Conservation (phyloP, 1,140 invertebrate species). For the Sarcophaga peregrina region DNA sequence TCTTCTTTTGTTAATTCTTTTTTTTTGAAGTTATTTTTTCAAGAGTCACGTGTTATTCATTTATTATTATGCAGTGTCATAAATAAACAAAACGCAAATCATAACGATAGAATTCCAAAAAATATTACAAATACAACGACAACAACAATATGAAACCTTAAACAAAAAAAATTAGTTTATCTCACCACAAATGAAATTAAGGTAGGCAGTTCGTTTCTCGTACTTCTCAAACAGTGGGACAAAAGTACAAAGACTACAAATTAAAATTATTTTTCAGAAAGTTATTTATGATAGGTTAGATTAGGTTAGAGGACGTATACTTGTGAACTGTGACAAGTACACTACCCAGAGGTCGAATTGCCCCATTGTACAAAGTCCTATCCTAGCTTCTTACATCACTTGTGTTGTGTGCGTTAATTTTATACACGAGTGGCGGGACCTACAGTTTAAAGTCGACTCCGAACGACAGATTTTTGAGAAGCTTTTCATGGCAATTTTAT, state of each 20-base stretch:
- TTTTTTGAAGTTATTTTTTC: not conserved
- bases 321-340: no score
- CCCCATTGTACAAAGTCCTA: no score
- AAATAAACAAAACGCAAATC: slow-evolving; percentile 22
- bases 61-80: slow-evolving; percentile 27
- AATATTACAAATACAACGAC: not conserved
- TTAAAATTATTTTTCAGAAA: not conserved
- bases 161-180: not conserved
- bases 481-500: no score
- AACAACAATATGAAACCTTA: not conserved
- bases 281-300: no score
- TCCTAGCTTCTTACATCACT: no score
- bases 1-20: not conserved
- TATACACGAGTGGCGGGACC: no score
- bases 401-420: no score
- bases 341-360: no score
- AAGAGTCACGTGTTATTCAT: slow-evolving; percentile 24
- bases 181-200: slow-evolving; percentile 18
- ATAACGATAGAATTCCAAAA: not conserved
- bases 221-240: not conserved
- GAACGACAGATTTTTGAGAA: no score
- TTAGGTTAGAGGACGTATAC: no score
- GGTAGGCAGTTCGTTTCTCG: not conserved
- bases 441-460: no score
- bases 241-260: not conserved